Base-by-base conservation (phyloP, 1,140 invertebrate genomes). In the Brachionus rubens region DNA sequence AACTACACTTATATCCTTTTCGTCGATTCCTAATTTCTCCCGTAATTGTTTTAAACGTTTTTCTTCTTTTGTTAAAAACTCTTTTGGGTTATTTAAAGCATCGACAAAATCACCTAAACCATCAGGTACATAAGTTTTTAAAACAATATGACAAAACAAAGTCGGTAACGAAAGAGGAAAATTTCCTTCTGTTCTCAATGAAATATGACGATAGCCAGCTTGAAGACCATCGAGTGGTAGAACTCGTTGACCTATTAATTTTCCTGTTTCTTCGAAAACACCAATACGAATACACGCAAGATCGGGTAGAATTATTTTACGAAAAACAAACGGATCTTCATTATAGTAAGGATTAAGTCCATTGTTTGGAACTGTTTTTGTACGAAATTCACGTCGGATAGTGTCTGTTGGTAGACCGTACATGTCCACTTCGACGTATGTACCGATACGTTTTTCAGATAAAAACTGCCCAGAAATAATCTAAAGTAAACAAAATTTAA, bases 401-500 rank as follows among this genome's bases (percentile, higher is more conserved):
- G 96, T 99, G 85, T 99, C 97, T 0, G 97, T 96, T 1, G 97
- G 95, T 79, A 99, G 87, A 56, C 96, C 96, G 85, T 98, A 99
- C 97, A 99, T 99, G 85, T 99, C 96, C 26, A 99, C 96, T 85
- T 99, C 96, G 9, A 99, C 97, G 85, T 98, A 99, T 1, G 97
- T 99, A 7, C 96, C 95, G 48, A 93, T 92, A 85, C 98, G 98
- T 85, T 97, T 97, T 83, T 99, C 97, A 0, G 95, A 98, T 79
- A 99, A 89, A 86, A 99, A 99, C 87, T 99, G 97, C 0, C 97
- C 97, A 50, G 96, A 96, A 81, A 99, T 98, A 3, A 97, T 93
- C 91, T 93, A 78, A 9, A 68, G 9, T 46, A 2, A 26, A 14
- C 12, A 6, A 28, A 28, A 46, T 30, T n/a, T 47, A 3, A 10